These are phyloP conservation scores for Drosophila infuscata DNA, from an alignment of 2,888 invertebrate genomes.

Conservation along the genomic window DNA sequence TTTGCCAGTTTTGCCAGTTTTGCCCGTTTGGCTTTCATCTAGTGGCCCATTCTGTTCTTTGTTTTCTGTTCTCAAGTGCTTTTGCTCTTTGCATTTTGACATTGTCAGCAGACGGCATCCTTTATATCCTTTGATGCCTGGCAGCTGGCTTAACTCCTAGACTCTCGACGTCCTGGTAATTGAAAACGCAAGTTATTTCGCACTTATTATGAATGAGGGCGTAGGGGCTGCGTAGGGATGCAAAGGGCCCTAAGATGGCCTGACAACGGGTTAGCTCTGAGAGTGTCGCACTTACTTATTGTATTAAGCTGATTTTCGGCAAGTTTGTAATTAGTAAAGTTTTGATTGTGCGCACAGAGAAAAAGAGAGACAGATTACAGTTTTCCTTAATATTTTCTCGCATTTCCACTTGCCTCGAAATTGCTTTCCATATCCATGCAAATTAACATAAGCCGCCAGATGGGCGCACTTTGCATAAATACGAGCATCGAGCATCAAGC, in stretches of 20 bases:
- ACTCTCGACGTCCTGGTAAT: conserved; percentile 66
- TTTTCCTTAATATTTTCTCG: conserved; percentile 56
- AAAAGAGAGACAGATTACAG: background rate
- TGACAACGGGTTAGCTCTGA: conserved; percentile 18
- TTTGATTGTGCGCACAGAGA: conserved; percentile 70
- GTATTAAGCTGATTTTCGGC: conserved; percentile 82
- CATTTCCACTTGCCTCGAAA: conserved; percentile 48
- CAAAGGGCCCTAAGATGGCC: background rate
- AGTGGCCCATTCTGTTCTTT: conserved; percentile 20
- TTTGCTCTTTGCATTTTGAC: conserved; percentile 78
- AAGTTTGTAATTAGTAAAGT: conserved; percentile 84
- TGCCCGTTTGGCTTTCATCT: conserved; percentile 9
- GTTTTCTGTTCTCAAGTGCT: conserved; percentile 64
- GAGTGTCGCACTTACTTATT: conserved; percentile 73
- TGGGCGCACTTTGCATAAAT: conserved; percentile 72
- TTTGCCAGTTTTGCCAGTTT: conserved; percentile 3
- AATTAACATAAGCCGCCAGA: conserved; percentile 66
- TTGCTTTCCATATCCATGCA: conserved; percentile 66
- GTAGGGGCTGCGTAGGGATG: background rate
- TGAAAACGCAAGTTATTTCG: conserved; percentile 83
- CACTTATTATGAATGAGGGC: conserved; percentile 54
- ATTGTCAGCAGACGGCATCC: conserved; percentile 76
- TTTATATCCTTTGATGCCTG: conserved; percentile 73
- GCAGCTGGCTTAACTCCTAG: conserved; percentile 53
- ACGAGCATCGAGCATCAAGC: conserved; percentile 6